These are phyloP conservation scores for Escarpia spicata DNA, from an alignment of 2,888 invertebrate species.

Conservation along the genomic window DNA sequence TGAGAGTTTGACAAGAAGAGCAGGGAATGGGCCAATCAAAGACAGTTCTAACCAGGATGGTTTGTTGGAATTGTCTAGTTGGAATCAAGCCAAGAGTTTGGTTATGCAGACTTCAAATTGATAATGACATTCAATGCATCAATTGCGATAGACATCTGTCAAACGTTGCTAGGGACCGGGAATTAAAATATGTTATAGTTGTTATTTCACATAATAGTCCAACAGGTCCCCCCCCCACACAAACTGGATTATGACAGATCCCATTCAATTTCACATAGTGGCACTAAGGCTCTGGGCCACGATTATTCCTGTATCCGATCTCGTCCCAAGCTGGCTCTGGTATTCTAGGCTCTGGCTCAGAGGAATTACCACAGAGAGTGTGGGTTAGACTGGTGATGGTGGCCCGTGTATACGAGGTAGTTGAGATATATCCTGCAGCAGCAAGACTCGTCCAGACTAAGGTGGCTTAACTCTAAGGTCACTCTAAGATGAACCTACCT, in stretches of 20 bases:
- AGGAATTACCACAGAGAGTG: not conserved
- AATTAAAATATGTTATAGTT: not conserved
- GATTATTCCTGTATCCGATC: constrained; percentile 1
- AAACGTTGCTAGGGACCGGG: not conserved
- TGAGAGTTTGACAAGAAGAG: no score
- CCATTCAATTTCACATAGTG: not conserved
- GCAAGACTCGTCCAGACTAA: not conserved
- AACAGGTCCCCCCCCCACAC: not conserved
- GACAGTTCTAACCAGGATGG: not conserved
- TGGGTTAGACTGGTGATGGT: not conserved
- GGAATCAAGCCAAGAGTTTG: not conserved
- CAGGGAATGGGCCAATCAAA: no score
- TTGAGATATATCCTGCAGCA: not conserved
- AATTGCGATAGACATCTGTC: not conserved
- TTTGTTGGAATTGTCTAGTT: not conserved
- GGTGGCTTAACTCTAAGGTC: not conserved
- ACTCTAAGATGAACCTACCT: not conserved
- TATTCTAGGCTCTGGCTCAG: not conserved
- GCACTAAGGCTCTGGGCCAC: not conserved
- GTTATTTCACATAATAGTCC: not conserved
- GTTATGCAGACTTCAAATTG: not conserved
- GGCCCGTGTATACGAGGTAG: not conserved
- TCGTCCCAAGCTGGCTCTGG: not conserved
- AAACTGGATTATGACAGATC: not conserved
- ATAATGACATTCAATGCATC: not conserved